Evolutionary conservation across 2,113 vertebrate genomes (phyloP).

Genomic region (Clinocottus analis): DNA sequence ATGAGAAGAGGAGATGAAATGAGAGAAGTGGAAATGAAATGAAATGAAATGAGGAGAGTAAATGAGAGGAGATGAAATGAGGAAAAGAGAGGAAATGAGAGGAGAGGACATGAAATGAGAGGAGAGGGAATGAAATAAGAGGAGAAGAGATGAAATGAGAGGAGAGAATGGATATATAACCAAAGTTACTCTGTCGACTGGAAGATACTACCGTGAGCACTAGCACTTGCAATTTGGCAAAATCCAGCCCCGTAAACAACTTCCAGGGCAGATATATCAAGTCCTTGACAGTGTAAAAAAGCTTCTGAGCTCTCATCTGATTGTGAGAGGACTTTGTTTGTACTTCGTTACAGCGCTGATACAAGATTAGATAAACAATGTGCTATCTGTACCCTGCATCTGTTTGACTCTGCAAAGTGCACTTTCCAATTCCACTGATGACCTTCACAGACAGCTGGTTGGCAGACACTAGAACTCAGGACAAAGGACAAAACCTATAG

Average conservation of each 20-base stretch:
- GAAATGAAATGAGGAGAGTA: neutral
- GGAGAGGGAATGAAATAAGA: slow-evolving; percentile 15
- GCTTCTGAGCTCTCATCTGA: slow-evolving; percentile 75
- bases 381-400: slow-evolving; percentile 80
- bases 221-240: slow-evolving; percentile 19
- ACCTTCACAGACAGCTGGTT: slow-evolving; percentile 74
- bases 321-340: slow-evolving; percentile 82
- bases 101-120: slow-evolving; percentile 66
- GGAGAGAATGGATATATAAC: neutral
- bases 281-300: slow-evolving; percentile 79
- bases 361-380: slow-evolving; percentile 85
- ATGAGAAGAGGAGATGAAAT: slow-evolving; percentile 3
- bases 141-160: neutral
- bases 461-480: slow-evolving; percentile 48
- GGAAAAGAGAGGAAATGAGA: neutral
- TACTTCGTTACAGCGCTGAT: slow-evolving; percentile 81
- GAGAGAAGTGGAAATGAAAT: neutral
- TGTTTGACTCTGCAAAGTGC: slow-evolving; percentile 77
- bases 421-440: slow-evolving; percentile 82
- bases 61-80: too few species aligned
- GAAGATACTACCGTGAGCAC: slow-evolving; percentile 9
- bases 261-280: slow-evolving; percentile 73
- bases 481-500: slow-evolving; percentile 42
- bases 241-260: slow-evolving; percentile 50
- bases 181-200: slow-evolving; percentile 15